phyloP scores from a whole-genome alignment of 1,140 invertebrate genomes.

The Aphis craccivora region DNA sequence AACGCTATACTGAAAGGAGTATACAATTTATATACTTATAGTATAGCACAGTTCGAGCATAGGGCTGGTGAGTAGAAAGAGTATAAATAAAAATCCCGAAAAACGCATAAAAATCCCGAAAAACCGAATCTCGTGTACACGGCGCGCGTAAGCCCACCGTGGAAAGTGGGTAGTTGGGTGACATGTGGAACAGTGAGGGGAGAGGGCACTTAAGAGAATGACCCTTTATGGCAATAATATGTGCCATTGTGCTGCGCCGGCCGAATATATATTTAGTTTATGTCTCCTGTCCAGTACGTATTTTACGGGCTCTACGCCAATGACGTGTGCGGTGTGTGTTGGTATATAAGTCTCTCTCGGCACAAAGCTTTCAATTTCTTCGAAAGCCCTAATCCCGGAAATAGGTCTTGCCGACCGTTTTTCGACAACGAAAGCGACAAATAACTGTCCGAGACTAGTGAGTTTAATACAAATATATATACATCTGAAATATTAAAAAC shows the following conservation, averaged over 20 bases:
- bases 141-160: not conserved
- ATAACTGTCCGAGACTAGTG: not conserved
- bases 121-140: conserved; percentile 35
- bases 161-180: not conserved
- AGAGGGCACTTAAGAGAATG: conserved; percentile 55
- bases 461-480: not conserved
- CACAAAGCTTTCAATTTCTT: conserved; percentile 39
- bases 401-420: not conserved
- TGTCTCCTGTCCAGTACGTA: conserved; percentile 19
- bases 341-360: not conserved
- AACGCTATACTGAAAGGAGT: not conserved
- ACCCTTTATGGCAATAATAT: conserved; percentile 56
- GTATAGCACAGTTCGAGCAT: not conserved
- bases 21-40: not conserved
- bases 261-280: conserved; percentile 42
- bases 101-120: conserved; percentile 55
- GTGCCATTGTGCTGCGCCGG: conserved; percentile 37
- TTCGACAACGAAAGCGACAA: not conserved
- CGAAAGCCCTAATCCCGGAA: conserved; percentile 47
- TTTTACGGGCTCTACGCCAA: conserved; percentile 50
- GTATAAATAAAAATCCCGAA: conserved; percentile 49
- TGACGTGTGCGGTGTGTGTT: not conserved
- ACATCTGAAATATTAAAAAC: not conserved
- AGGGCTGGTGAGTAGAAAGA: too few relatives aligned
- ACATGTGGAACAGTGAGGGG: not conserved